phyloP scores from a whole-genome alignment of 1,140 invertebrate species.

The Samia ricini region DNA sequence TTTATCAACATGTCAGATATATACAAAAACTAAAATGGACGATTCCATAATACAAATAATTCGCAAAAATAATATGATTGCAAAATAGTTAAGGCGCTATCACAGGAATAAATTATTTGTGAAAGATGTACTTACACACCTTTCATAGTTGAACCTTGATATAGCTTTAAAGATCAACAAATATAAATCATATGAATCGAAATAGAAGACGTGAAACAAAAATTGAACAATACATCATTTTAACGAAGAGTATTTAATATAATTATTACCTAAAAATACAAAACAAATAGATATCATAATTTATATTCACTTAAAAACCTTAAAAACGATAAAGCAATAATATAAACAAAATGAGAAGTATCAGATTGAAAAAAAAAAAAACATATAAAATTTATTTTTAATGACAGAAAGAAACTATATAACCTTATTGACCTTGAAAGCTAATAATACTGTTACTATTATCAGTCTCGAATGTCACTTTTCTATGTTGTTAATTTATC shows the following conservation, averaged over 20 bases:
- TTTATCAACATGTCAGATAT: not conserved
- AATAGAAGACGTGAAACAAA: not conserved
- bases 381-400: too few species aligned
- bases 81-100: constrained; percentile 33
- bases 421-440: constrained; percentile 20
- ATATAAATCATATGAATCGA: not conserved
- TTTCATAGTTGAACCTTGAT: constrained; percentile 12
- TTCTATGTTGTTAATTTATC: constrained; percentile 10
- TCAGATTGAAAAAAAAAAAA: not conserved
- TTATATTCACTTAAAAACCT: not conserved
- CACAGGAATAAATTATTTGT: constrained; percentile 46
- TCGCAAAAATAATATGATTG: constrained; percentile 14
- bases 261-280: too few species aligned
- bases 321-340: not conserved
- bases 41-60: not conserved
- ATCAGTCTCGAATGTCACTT: constrained; percentile 28
- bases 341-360: not conserved
- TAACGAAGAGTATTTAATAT: too few species aligned
- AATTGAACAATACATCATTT: not conserved
- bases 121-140: too few species aligned
- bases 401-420: too few species aligned
- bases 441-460: constrained; percentile 31
- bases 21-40: constrained; percentile 11
- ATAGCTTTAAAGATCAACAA: constrained; percentile 13
- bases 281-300: too few species aligned